Evolutionary conservation across 2,888 invertebrate genomes (phyloP), one percentile per base, ranked within the genome.

Genomic region (Apomyelois bistriatella): DNA sequence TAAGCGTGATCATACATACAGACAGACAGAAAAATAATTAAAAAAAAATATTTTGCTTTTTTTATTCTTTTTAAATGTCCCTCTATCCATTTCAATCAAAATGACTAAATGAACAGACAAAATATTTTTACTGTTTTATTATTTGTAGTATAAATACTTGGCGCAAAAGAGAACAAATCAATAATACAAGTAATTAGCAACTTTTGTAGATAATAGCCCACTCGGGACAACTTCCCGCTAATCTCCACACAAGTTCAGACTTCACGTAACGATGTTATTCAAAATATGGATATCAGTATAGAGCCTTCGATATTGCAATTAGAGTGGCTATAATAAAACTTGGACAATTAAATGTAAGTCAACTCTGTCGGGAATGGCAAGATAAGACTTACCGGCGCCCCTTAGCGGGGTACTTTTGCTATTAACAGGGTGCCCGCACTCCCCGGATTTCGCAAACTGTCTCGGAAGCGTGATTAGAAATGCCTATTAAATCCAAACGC

Each of bases 281-380:
- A 76, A 69, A 74, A 67, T 66, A 69, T 63, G 54, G 66, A 70
- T 78, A 77, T 76, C 76, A 72, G 72, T 46, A 36, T 73, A 74
- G 71, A 70, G 73, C 70, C 73, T 72, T 70, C 74, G 76, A 81
- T 82, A 81, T 76, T 79, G 78, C 78, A 81, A 81, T 82, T 80
- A 80, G 77, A 79, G 74, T 70, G 71, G 75, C 75, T 77, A 80
- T 76, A 86, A 82, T 88, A 85, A 83, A 87, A 88, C 85, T 88
- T 88, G 77, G 75, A 85, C 87, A 87, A 83, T 88, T 87, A 87
- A 86, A 87, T 80, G 83, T 84, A 81, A 86, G 79, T 84, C 79
- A 76, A 74, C 74, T 81, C 70, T 75, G 78, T 75, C 72, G 81
- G 80, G 70, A 73, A 74, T 72, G 70, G 74, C 70, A 66, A 85